Conservation (phyloP, 2,797 vertebrate species). For the Poliocrania exsul region DNA sequence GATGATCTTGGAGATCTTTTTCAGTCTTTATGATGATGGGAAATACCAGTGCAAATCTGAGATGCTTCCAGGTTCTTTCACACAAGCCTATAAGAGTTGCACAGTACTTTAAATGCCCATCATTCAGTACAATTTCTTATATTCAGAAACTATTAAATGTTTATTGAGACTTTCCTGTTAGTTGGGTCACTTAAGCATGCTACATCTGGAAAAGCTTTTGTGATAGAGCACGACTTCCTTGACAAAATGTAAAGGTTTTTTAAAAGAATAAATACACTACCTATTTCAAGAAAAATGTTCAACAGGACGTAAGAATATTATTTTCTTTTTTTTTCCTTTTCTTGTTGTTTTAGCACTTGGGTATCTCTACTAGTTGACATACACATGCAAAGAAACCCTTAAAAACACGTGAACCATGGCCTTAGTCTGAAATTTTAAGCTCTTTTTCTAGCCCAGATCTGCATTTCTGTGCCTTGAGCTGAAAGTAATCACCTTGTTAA, state of each 20-base stretch:
- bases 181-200: neutral
- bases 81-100: neutral
- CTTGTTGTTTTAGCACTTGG: neutral
- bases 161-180: fast-evolving
- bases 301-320: neutral
- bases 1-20: neutral
- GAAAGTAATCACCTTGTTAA: neutral
- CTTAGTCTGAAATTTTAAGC: neutral
- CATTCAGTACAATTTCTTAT: neutral
- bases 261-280: neutral
- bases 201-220: neutral
- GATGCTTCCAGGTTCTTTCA: neutral
- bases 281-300: neutral
- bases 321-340: neutral
- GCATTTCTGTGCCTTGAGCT: neutral
- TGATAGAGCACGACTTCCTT: neutral
- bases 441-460: neutral
- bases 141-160: neutral
- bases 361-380: neutral
- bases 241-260: neutral
- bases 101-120: neutral
- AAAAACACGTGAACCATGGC: neutral
- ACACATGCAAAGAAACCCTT: neutral
- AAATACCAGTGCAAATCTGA: neutral
- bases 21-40: neutral